Evolutionary conservation across 2,888 invertebrate genomes (phyloP).

Genomic region (Lepidochrysops patricia): DNA sequence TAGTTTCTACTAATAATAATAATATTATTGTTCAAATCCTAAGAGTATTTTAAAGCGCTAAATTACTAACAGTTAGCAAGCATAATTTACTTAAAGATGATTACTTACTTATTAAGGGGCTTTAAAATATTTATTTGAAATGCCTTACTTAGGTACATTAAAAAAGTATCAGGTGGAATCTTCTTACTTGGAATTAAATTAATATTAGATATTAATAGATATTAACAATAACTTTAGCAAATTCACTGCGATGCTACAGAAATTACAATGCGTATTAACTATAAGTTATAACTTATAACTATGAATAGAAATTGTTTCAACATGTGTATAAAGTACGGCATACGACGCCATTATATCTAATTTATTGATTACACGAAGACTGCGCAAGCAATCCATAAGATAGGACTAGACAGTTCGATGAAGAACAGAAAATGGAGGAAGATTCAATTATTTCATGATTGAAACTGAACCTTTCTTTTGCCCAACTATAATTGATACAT

Average conservation of each 20-base stretch:
- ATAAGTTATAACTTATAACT: conserved; percentile 7
- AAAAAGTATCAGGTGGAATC: neutral
- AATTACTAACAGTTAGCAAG: conserved; percentile 3
- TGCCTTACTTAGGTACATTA: neutral
- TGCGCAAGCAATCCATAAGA: conserved; percentile 3
- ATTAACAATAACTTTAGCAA: neutral
- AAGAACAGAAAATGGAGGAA: neutral
- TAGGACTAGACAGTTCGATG: neutral
- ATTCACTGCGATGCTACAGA: conserved; percentile 2
- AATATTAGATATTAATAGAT: neutral
- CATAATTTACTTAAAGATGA: neutral
- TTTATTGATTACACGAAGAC: conserved; percentile 7
- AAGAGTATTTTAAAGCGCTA: conserved; percentile 9
- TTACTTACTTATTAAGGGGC: neutral
- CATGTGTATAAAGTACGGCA: conserved; percentile 9
- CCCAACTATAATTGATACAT: too few relatives aligned
- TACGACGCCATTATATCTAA: conserved; percentile 6
- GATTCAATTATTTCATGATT: neutral
- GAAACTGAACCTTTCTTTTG: neutral
- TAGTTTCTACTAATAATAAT: neutral
- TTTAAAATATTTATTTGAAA: neutral
- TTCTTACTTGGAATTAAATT: neutral
- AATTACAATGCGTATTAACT: neutral
- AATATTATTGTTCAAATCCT: conserved; percentile 12
- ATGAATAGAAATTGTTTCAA: conserved; percentile 9